These are phyloP conservation scores for Rapana venosa DNA, from an alignment of 2,888 invertebrate species.

Conservation along the genomic window DNA sequence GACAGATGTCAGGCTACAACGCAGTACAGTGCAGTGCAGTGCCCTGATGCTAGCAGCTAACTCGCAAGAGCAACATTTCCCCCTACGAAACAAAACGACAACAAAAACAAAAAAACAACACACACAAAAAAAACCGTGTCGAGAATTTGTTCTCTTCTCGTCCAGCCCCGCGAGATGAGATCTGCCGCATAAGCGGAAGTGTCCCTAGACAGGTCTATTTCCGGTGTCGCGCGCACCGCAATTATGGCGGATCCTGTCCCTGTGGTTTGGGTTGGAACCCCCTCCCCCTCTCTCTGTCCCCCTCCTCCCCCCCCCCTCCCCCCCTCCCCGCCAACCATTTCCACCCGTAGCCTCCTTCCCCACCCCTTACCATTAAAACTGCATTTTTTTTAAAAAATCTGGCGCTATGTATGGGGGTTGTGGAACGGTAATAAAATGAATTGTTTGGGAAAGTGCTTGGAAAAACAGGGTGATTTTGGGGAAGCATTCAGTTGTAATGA, in stretches of 20 bases:
- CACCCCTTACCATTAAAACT: too few relatives aligned
- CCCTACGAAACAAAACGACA: slow-evolving; percentile 21
- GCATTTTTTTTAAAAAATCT: too few relatives aligned
- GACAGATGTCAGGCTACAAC: too few relatives aligned
- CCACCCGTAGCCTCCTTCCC: neutral
- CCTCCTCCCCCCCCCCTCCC: neutral
- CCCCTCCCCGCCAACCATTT: neutral
- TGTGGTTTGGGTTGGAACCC: neutral
- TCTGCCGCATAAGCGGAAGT: slow-evolving; percentile 25
- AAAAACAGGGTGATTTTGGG: too few relatives aligned
- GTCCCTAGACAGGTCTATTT: slow-evolving; percentile 40
- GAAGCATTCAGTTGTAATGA: too few relatives aligned
- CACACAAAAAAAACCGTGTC: slow-evolving; percentile 37
- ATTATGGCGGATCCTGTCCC: slow-evolving; percentile 23
- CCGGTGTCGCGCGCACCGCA: slow-evolving; percentile 36
- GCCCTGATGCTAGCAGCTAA: neutral
- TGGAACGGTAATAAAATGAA: slow-evolving; percentile 1
- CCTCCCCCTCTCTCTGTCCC: neutral
- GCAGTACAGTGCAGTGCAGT: neutral
- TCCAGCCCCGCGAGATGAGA: slow-evolving; percentile 6
- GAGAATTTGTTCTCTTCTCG: slow-evolving; percentile 29
- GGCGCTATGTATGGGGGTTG: neutral
- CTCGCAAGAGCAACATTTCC: neutral
- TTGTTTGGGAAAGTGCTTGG: neutral
- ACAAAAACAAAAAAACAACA: too few relatives aligned